These are phyloP conservation scores for Dendrolimus kikuchii DNA, from an alignment of 1,140 invertebrate genomes.

Conservation along the genomic window DNA sequence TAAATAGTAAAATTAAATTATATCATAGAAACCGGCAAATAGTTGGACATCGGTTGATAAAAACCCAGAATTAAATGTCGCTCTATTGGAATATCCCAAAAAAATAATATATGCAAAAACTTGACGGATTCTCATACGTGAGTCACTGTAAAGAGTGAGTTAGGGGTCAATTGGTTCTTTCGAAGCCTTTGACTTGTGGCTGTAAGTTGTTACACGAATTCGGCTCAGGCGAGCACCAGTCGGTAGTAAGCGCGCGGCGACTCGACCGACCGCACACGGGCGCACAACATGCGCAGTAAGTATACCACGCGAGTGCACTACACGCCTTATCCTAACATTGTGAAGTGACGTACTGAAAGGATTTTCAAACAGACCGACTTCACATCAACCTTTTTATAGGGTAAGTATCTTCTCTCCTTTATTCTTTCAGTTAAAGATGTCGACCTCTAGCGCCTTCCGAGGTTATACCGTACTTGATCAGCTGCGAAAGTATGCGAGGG, in stretches of 20 bases:
- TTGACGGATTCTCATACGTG: constrained; percentile 6
- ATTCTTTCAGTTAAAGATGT: neutral
- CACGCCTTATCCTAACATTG: constrained; percentile 31
- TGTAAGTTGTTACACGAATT: neutral
- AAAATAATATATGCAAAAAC: constrained; percentile 6
- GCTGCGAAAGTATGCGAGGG: constrained; percentile 46
- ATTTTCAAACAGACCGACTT: constrained; percentile 22
- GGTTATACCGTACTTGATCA: constrained; percentile 34
- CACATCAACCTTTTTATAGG: neutral
- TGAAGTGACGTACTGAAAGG: constrained; percentile 53
- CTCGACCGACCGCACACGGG: constrained; percentile 35
- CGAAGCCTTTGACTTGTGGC: too few species aligned
- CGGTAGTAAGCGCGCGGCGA: constrained; percentile 45
- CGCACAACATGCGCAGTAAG: constrained; percentile 41
- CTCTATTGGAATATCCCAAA: constrained; percentile 5
- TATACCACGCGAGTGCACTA: constrained; percentile 36
- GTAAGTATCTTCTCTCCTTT: constrained; percentile 4
- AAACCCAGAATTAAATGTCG: neutral
- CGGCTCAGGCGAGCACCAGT: neutral
- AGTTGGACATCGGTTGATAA: neutral
- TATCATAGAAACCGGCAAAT: too few species aligned
- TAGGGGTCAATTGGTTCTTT: constrained; percentile 6
- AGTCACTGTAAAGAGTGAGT: constrained; percentile 27
- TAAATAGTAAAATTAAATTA: too few species aligned
- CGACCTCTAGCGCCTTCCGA: constrained; percentile 29